phyloP scores from a whole-genome alignment of 2,888 invertebrate genomes.

The Blastobasis lacticolella region DNA sequence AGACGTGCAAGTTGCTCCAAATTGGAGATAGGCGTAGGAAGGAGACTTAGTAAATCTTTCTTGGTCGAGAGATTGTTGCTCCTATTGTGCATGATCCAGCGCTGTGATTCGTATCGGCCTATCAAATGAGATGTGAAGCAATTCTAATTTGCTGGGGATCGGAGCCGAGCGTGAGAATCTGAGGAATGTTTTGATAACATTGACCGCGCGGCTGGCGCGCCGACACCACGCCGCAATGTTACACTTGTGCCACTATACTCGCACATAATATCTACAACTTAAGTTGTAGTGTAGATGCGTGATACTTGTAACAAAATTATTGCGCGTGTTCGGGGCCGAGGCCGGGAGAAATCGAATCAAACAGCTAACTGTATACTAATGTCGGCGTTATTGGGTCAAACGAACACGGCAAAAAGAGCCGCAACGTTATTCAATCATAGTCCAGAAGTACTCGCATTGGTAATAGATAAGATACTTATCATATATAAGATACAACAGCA shows the following conservation, averaged over 20 bases:
- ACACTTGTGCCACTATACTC: too few relatives aligned
- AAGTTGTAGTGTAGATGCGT: constrained; percentile 17
- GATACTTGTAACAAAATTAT: constrained; percentile 33
- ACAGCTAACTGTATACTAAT: constrained; percentile 11
- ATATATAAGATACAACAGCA: too few relatives aligned
- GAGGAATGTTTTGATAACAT: constrained; percentile 49
- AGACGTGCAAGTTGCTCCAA: too few relatives aligned
- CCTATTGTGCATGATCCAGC: background rate
- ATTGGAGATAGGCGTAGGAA: too few relatives aligned
- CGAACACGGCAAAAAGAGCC: background rate
- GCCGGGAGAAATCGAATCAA: constrained; percentile 61
- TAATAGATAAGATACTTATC: too few relatives aligned
- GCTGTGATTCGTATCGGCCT: background rate
- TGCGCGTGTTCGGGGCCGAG: constrained; percentile 52
- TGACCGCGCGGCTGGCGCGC: constrained; percentile 10
- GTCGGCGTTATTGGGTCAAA: constrained; percentile 6
- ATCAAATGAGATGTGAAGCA: constrained; percentile 3
- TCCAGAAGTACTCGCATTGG: too few relatives aligned
- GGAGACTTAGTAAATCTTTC: too few relatives aligned
- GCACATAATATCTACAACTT: too few relatives aligned
- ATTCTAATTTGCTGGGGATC: constrained; percentile 11
- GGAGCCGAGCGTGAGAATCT: constrained; percentile 39
- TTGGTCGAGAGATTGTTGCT: too few relatives aligned
- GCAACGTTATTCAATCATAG: too few relatives aligned
- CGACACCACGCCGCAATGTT: too few relatives aligned